A percentile compares a stretch with the other conserved stretches of the same genome.
phyloP scores from a whole-genome alignment of 2,888 invertebrate genomes.

The Rotaria macrura region DNA sequence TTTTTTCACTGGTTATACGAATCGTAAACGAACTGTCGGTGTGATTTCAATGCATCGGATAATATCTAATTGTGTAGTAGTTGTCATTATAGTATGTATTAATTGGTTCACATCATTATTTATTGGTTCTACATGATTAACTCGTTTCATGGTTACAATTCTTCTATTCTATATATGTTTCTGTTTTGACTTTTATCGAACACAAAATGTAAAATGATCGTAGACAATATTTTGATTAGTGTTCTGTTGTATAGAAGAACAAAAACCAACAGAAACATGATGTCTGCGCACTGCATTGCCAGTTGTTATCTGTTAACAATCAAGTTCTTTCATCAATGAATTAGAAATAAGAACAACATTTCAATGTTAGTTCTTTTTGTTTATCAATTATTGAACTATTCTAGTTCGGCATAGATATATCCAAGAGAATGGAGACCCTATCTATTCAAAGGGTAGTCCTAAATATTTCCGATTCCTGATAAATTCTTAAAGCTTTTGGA shows the following conservation, averaged over 20 bases:
- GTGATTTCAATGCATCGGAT: not conserved
- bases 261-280: not conserved
- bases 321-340: not conserved
- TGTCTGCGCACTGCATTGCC: not conserved
- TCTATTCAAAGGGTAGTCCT: too few species aligned
- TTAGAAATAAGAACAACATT: too few species aligned
- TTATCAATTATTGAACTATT: too few species aligned
- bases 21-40: not conserved
- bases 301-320: not conserved
- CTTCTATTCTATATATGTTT: not conserved
- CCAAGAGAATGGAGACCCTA: too few species aligned
- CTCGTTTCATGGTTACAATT: not conserved
- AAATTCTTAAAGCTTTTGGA: too few species aligned
- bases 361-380: too few species aligned
- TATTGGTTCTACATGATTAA: not conserved
- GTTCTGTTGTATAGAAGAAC: not conserved
- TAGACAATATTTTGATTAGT: not conserved
- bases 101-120: not conserved
- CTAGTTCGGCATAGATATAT: too few species aligned
- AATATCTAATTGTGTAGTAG: not conserved
- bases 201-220: not conserved
- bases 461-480: too few species aligned
- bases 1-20: too few species aligned
- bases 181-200: not conserved
- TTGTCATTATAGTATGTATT: not conserved